phyloP scores from a whole-genome alignment of 2,888 invertebrate genomes.

The Aphrophora alni region DNA sequence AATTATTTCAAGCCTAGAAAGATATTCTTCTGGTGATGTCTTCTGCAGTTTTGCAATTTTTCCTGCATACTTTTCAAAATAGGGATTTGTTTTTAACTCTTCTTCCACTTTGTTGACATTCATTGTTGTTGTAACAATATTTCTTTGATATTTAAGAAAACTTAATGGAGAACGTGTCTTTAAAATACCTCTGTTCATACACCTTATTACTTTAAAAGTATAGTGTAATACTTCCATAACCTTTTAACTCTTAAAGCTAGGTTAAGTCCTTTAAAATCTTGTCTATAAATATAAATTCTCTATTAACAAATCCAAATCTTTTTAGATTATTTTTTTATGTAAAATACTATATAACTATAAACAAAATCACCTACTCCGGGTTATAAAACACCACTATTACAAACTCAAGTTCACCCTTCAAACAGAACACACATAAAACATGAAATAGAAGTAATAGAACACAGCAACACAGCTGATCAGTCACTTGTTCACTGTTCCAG shows the following conservation, averaged over 20 bases:
- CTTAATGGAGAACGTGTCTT: neutral
- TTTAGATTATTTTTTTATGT: no score
- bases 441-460: no score
- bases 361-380: no score
- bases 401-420: no score
- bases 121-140: slow-evolving; percentile 43
- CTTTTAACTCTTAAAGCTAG: neutral
- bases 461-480: no score
- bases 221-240: neutral
- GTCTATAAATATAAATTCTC: no score
- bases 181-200: neutral
- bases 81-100: slow-evolving; percentile 70
- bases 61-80: slow-evolving; percentile 79
- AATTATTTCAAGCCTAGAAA: slow-evolving; percentile 66
- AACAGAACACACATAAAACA: no score
- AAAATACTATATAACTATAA: no score
- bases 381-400: no score
- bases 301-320: no score
- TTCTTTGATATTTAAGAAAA: neutral
- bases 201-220: neutral
- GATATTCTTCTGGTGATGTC: slow-evolving; percentile 77
- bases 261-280: no score
- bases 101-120: slow-evolving; percentile 60
- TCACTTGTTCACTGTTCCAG: no score
- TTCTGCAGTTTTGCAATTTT: slow-evolving; percentile 77